Percentiles rank a stretch among this genome's conserved stretches.
Conservation (phyloP, 2,888 invertebrate genomes). For the Laothoe populi region DNA sequence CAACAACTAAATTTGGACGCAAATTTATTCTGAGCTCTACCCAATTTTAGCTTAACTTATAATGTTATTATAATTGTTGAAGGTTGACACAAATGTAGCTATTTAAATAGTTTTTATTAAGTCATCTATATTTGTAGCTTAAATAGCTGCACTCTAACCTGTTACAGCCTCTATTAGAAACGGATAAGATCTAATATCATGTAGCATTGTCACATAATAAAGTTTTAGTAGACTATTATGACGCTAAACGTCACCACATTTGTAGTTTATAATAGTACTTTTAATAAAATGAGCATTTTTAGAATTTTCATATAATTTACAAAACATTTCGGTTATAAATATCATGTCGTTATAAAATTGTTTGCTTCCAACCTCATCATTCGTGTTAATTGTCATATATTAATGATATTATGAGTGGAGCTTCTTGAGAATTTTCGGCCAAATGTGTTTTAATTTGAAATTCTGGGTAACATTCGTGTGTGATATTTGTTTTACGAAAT, state of each 20-base stretch:
- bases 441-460: conserved; percentile 64
- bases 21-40: conserved; percentile 46
- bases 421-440: conserved; percentile 46
- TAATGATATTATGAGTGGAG: conserved; percentile 59
- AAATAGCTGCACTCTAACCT: background rate
- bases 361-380: conserved; percentile 51
- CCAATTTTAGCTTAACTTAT: conserved; percentile 21
- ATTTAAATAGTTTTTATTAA: conserved; percentile 11
- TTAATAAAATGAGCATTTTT: conserved; percentile 11
- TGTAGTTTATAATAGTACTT: conserved; percentile 17
- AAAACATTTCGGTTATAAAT: conserved; percentile 38
- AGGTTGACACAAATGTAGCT: background rate
- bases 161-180: background rate
- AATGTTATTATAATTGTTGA: conserved; percentile 14
- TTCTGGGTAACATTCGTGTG: conserved; percentile 39
- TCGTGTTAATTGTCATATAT: conserved; percentile 59
- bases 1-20: conserved; percentile 60
- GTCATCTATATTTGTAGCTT: conserved; percentile 1
- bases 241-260: conserved; percentile 15
- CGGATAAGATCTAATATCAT: background rate
- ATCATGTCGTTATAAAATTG: conserved; percentile 35
- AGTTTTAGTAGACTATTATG: conserved; percentile 16
- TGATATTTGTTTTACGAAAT: conserved; percentile 51
- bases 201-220: background rate
- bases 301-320: background rate